Percentiles rank a stretch among this genome's conserved stretches.
phyloP scores from a whole-genome alignment of 2,888 invertebrate species.

The Aporophyla nigra region DNA sequence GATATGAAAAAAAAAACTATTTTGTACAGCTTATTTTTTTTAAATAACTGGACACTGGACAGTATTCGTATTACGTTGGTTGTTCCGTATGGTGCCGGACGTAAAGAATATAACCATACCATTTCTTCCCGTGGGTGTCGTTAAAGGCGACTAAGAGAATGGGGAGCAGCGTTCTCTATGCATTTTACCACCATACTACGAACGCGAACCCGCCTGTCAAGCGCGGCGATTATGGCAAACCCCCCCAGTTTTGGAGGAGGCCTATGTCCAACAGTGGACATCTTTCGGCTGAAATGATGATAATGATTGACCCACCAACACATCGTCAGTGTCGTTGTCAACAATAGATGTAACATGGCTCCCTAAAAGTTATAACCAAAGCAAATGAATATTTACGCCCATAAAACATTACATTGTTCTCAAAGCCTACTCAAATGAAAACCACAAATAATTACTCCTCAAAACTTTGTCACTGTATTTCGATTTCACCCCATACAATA shows the following conservation, averaged over 20 bases:
- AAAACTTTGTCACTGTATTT: conserved; percentile 60
- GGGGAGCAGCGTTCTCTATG: too few species aligned
- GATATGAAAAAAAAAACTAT: conserved; percentile 20
- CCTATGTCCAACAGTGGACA: too few species aligned
- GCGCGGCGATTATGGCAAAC: too few species aligned
- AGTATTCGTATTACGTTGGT: neutral
- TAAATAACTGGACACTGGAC: neutral
- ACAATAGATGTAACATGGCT: neutral
- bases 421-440: conserved; percentile 50
- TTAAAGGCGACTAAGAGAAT: too few species aligned
- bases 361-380: conserved; percentile 10
- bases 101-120: too few species aligned
- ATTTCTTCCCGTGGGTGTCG: too few species aligned
- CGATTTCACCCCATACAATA: conserved; percentile 58
- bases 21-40: neutral
- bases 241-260: too few species aligned
- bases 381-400: conserved; percentile 14
- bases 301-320: too few species aligned
- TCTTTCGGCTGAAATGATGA: too few species aligned
- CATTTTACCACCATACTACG: too few species aligned
- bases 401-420: conserved; percentile 43
- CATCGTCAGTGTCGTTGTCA: neutral
- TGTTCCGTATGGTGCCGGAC: too few species aligned
- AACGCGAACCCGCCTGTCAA: too few species aligned
- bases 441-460: conserved; percentile 62